A percentile compares a stretch with the other conserved stretches of the same genome.
These are phyloP conservation scores for Acanthococcus lagerstroemiae DNA, from an alignment of 2,888 invertebrate species.

Conservation along the genomic window DNA sequence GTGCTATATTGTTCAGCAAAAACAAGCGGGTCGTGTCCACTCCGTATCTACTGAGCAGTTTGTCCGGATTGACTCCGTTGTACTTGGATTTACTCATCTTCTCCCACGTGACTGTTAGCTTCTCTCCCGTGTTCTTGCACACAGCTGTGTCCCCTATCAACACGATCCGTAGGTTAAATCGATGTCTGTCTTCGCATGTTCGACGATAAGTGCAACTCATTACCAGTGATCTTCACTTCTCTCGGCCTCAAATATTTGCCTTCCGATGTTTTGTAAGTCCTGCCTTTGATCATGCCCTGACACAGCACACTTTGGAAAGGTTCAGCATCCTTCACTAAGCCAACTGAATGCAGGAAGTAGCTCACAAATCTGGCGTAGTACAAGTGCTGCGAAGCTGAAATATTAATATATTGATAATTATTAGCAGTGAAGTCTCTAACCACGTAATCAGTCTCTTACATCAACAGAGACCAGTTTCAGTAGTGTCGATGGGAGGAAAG, in stretches of 20 bases:
- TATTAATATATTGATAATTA: no score
- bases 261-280: slow-evolving; percentile 59
- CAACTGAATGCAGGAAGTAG: slow-evolving; percentile 77
- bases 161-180: no score
- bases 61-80: slow-evolving; percentile 89
- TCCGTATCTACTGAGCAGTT: slow-evolving; percentile 69
- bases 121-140: slow-evolving; percentile 47
- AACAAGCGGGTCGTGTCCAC: slow-evolving; percentile 82
- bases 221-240: slow-evolving; percentile 51
- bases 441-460: no score
- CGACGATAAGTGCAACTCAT: no score
- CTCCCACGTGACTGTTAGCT: slow-evolving; percentile 72
- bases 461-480: no score
- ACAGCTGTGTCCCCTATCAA: not conserved
- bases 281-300: slow-evolving; percentile 92
- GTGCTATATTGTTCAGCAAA: slow-evolving; percentile 81
- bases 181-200: no score
- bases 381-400: slow-evolving; percentile 76
- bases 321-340: slow-evolving; percentile 62
- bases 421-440: no score
- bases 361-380: slow-evolving; percentile 93
- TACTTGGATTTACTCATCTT: slow-evolving; percentile 99
- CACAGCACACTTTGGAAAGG: slow-evolving; percentile 86
- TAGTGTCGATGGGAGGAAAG: no score
- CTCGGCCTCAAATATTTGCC: slow-evolving; percentile 67